Evolutionary conservation across 2,113 vertebrate genomes (phyloP).

Genomic region (Pelodiscus sinensis): DNA sequence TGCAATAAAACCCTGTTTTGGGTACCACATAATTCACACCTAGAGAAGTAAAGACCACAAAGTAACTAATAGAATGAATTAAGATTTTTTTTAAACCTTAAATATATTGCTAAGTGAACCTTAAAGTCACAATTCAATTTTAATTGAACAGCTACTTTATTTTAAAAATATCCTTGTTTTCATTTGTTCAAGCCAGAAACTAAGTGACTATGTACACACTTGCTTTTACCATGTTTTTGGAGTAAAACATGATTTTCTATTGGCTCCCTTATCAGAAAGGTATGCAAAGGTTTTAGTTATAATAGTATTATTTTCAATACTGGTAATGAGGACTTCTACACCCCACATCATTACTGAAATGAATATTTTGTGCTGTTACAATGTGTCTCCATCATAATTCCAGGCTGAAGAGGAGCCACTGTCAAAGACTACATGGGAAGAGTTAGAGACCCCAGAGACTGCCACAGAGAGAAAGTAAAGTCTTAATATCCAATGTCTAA

Average conservation of each 20-base stretch:
- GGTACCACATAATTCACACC: slow-evolving; percentile 94
- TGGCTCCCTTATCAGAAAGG: slow-evolving; percentile 16
- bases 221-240: not conserved
- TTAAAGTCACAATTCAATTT: slow-evolving; percentile 60
- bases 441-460: not conserved
- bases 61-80: slow-evolving; percentile 72
- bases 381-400: slow-evolving; percentile 9
- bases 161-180: slow-evolving; percentile 36
- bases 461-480: not conserved
- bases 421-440: slow-evolving; percentile 39
- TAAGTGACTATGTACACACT: slow-evolving; percentile 10
- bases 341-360: not conserved
- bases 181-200: slow-evolving; percentile 52
- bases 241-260: slow-evolving; percentile 36
- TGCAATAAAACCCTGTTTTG: slow-evolving; percentile 98
- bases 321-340: not conserved
- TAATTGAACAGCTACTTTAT: slow-evolving; percentile 60
- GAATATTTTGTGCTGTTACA: slow-evolving; percentile 28
- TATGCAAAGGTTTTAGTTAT: not conserved
- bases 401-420: slow-evolving; percentile 56
- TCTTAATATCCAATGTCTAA: slow-evolving; percentile 16
- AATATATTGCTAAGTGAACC: slow-evolving; percentile 58
- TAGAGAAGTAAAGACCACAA: slow-evolving; percentile 80
- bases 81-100: slow-evolving; percentile 58
- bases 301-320: not conserved